These are phyloP conservation scores for Chionoecetes opilio DNA, from an alignment of 1,140 invertebrate genomes.

Conservation along the genomic window DNA sequence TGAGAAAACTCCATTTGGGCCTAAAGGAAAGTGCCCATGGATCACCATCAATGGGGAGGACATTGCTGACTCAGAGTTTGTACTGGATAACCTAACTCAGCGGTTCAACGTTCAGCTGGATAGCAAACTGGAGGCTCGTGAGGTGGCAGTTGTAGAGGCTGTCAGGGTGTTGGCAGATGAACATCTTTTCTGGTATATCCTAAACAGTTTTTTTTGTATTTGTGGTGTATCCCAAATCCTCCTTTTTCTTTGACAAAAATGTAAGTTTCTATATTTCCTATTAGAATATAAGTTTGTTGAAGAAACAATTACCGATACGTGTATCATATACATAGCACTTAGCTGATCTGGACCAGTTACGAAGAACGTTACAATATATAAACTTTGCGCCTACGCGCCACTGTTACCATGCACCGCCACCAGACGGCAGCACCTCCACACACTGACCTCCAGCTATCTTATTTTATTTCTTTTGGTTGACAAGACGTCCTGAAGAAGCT, in stretches of 20 bases:
- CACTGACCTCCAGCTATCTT: no score
- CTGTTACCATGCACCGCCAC: no score
- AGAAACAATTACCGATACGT: no score
- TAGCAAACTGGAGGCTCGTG: constrained; percentile 11
- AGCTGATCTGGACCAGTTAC: no score
- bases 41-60: constrained; percentile 84
- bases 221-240: neutral
- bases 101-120: constrained; percentile 80
- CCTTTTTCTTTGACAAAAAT: neutral
- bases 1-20: constrained; percentile 81
- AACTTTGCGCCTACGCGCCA: no score
- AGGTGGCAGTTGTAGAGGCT: constrained; percentile 59
- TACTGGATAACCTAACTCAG: constrained; percentile 83
- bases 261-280: neutral
- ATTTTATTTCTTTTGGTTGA: no score
- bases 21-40: constrained; percentile 84
- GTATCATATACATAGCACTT: no score
- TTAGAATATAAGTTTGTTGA: neutral
- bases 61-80: constrained; percentile 84
- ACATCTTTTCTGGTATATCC: constrained; percentile 73
- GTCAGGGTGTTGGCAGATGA: constrained; percentile 73
- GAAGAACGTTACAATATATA: no score
- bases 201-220: neutral
- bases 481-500: no score
- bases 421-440: no score